Conservation (phyloP, 2,888 invertebrate genomes). For the Lasioglossum pauxillum region DNA sequence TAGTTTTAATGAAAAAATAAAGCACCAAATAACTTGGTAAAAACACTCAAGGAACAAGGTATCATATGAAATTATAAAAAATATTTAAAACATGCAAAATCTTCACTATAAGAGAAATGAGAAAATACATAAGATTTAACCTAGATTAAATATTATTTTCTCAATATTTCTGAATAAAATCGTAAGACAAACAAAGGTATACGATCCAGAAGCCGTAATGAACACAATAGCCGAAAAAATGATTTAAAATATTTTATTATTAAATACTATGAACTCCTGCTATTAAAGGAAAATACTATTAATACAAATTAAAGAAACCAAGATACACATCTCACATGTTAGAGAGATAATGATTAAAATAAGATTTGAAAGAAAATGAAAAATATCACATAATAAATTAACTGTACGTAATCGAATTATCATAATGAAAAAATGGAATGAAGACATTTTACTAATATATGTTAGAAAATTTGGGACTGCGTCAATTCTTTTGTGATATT, state of each 20-base stretch:
- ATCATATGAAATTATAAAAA: not conserved
- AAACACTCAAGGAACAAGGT: not conserved
- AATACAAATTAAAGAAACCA: not conserved
- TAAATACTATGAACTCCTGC: not conserved
- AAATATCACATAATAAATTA: not conserved
- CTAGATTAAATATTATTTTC: not conserved
- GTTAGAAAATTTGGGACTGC: not conserved
- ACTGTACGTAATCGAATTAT: not conserved
- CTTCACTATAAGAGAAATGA: not conserved
- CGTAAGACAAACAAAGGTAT: not conserved
- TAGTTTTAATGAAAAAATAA: not conserved
- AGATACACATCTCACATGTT: no score
- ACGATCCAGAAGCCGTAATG: not conserved
- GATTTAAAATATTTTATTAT: slow-evolving; percentile 3
- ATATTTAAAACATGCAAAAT: slow-evolving; percentile 1
- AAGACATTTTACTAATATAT: not conserved
- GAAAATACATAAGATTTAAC: not conserved
- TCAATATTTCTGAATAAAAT: not conserved
- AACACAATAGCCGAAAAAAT: no score
- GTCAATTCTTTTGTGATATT: not conserved
- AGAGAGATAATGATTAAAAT: not conserved
- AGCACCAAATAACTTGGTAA: not conserved
- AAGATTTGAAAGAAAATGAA: not conserved
- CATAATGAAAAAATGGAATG: not conserved
- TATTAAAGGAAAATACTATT: not conserved